Conservation (phyloP, 1,140 invertebrate species). For the Diorhabda elongata region DNA sequence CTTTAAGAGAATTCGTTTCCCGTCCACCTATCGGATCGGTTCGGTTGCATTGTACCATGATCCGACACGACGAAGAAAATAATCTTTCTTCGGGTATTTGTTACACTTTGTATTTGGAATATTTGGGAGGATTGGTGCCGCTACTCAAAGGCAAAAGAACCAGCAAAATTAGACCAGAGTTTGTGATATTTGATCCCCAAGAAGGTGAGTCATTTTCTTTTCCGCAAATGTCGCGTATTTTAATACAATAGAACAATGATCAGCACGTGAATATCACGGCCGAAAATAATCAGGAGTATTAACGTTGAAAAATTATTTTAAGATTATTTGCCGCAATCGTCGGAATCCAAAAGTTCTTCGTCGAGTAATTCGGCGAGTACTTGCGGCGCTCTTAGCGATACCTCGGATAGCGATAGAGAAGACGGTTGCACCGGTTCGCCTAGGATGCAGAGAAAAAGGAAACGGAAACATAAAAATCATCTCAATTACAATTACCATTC, state of each 20-base stretch:
- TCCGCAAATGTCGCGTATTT: too few species aligned
- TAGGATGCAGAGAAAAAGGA: constrained; percentile 60
- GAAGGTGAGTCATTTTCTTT: constrained; percentile 53
- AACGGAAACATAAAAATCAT: constrained; percentile 48
- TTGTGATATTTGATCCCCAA: constrained; percentile 96
- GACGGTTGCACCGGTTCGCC: constrained; percentile 67
- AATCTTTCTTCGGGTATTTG: constrained; percentile 65
- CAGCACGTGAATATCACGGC: too few species aligned
- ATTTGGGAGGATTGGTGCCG: constrained; percentile 92
- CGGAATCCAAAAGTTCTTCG: constrained; percentile 50
- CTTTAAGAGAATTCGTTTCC: constrained; percentile 88
- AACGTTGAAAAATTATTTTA: not conserved
- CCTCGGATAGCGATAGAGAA: constrained; percentile 77
- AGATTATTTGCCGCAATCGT: constrained; percentile 36
- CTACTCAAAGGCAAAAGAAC: constrained; percentile 92
- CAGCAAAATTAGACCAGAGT: constrained; percentile 95
- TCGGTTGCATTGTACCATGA: constrained; percentile 93
- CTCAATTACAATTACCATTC: constrained; percentile 28
- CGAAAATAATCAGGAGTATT: too few species aligned
- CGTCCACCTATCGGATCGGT: constrained; percentile 79
- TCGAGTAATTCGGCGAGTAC: constrained; percentile 49
- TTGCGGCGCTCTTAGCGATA: constrained; percentile 54
- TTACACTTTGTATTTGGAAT: constrained; percentile 95
- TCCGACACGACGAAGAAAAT: constrained; percentile 82
- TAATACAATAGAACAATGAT: too few species aligned